These are phyloP conservation scores for Eristalis arbustorum DNA, from an alignment of 2,888 invertebrate species.

Conservation along the genomic window DNA sequence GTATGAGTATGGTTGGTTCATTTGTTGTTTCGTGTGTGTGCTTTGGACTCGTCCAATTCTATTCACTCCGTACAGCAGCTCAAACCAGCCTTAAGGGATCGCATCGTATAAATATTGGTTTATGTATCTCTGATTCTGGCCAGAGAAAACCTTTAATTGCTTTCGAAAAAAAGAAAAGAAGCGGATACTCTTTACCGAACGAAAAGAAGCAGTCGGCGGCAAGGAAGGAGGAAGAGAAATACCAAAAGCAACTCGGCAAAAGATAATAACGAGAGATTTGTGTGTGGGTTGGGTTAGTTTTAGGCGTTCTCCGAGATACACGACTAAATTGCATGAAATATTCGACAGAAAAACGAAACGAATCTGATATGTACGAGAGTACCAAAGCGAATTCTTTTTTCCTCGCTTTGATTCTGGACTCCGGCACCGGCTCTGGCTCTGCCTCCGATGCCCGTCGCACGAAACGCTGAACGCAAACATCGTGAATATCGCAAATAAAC, in stretches of 20 bases:
- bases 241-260: conserved; percentile 4
- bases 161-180: conserved; percentile 37
- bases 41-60: conserved; percentile 34
- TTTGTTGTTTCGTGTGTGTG: conserved; percentile 42
- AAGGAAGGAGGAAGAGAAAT: conserved; percentile 20
- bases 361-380: background rate
- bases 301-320: conserved; percentile 37
- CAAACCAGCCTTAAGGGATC: conserved; percentile 53
- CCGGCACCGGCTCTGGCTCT: too few relatives aligned
- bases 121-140: conserved; percentile 57
- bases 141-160: conserved; percentile 65
- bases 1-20: conserved; percentile 5
- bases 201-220: conserved; percentile 9
- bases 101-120: conserved; percentile 66
- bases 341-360: conserved; percentile 3
- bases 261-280: conserved; percentile 46
- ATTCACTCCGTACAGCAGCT: conserved; percentile 11
- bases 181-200: conserved; percentile 20
- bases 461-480: background rate
- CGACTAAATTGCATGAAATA: conserved; percentile 56
- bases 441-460: too few relatives aligned
- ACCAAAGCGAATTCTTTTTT: background rate
- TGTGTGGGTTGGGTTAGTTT: conserved; percentile 60
- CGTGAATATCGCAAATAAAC: conserved; percentile 4
- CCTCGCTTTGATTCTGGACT: background rate